Evolutionary conservation across 2,888 invertebrate species (phyloP).

Genomic region (Sipha maydis): DNA sequence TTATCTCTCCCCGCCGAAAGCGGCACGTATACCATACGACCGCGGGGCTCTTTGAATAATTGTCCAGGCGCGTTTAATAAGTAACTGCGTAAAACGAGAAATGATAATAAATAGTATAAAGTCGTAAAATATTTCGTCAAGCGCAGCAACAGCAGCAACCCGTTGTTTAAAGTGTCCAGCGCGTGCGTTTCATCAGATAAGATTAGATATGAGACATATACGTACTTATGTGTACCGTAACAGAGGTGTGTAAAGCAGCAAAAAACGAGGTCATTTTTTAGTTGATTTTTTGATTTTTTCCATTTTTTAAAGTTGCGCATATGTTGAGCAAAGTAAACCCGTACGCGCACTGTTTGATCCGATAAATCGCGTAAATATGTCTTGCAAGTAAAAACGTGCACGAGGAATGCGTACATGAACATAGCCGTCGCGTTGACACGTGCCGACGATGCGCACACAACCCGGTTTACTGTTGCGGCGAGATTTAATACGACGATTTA

Average conservation of each 20-base stretch:
- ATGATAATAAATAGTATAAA: background rate
- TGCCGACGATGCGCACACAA: conserved; percentile 25
- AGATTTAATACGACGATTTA: background rate
- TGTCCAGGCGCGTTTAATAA: background rate
- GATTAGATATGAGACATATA: too few species aligned
- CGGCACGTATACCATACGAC: background rate
- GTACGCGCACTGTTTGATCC: background rate
- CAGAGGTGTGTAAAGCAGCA: too few species aligned
- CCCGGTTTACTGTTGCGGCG: background rate
- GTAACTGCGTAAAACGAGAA: background rate
- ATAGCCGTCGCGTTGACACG: background rate
- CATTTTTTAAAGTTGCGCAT: background rate
- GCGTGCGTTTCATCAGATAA: conserved; percentile 33
- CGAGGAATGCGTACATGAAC: background rate
- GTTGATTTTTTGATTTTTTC: background rate
- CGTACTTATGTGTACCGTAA: background rate
- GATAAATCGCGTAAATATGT: background rate
- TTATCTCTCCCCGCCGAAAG: background rate
- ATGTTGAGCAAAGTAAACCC: background rate
- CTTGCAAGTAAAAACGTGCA: background rate
- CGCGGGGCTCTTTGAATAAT: background rate
- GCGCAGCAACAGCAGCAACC: background rate
- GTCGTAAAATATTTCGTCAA: background rate
- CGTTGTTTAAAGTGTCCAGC: background rate
- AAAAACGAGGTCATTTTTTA: background rate